Base-by-base conservation (phyloP, 2,113 vertebrate species). In the Chlorodrepanis virens region DNA sequence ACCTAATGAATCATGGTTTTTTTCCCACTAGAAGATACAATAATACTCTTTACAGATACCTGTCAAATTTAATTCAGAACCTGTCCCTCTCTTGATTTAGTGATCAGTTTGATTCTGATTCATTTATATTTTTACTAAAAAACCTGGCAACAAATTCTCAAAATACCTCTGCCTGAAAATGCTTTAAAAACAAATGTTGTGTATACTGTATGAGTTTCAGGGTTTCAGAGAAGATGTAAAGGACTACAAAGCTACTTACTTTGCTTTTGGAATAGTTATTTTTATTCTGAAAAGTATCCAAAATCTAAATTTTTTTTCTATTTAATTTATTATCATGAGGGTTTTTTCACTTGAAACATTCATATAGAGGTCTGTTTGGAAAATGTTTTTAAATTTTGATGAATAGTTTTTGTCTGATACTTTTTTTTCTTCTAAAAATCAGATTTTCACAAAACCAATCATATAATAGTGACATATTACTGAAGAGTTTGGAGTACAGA, bases 131-230 rank as follows among this genome's bases (percentile, higher is more conserved):
- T 81, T 94, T 70, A 27, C 14, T 70, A 33, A 24, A 74, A 69
- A 82, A 25, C 0, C 24, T 67, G 57, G 24, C 69, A 94, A 70
- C 0, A 44, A 67, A 52, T 70, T 69, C 8, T 61, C 40, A 85
- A 84, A 77, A 65, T 61, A 49, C 0, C 72, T 79, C 12, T 65
- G 2, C 25, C 21, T 84, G 42, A 90, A 80, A 69, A 90, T 39
- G 2, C 33, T 84, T 90, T 70, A 27, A 39, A 84, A 56, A 16
- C 3, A 61, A 60, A 29, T 9, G 2, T 28, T 68, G 17, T 2
- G 1, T 23, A 40, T 15, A 27, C 8, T 35, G 2, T 25, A 69
- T 60, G 12, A 33, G 3, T 24, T 37, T 77, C 1, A 3, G 7
- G 61, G 22, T 44, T 81, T 67, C 47, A 60, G 16, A 65, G 24